Conservation (phyloP, 2,113 vertebrate genomes). For the Chaenocephalus aceratus region DNA sequence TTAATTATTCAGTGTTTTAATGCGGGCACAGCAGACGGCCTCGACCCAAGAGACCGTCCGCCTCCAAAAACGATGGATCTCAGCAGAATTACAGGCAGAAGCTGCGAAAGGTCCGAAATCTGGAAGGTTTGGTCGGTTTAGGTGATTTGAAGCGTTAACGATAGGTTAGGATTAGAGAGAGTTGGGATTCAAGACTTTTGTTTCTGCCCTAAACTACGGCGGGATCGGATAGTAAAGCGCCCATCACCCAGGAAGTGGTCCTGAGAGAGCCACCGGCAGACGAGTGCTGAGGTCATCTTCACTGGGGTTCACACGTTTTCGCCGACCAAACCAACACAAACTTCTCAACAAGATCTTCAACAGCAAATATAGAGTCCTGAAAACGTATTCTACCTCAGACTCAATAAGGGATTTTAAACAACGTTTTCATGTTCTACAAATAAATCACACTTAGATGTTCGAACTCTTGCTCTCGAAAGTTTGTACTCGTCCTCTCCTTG, state of each 20-base stretch:
- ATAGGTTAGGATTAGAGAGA: neutral
- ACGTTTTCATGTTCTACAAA: neutral
- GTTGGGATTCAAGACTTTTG: neutral
- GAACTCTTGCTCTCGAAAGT: neutral
- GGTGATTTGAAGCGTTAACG: neutral
- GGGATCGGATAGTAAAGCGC: constrained; percentile 26
- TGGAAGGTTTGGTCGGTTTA: neutral
- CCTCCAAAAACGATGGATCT: constrained; percentile 14
- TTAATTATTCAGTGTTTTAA: constrained; percentile 52
- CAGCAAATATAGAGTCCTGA: neutral
- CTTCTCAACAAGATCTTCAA: constrained; percentile 1
- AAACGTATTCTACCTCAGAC: neutral
- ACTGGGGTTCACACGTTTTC: constrained; percentile 45
- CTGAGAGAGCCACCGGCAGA: constrained; percentile 70
- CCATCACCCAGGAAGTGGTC: constrained; percentile 72
- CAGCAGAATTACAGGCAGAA: constrained; percentile 26
- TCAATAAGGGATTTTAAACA: neutral
- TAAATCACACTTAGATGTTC: neutral
- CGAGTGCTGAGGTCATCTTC: constrained; percentile 63
- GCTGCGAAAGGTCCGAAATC: neutral
- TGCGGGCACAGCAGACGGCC: constrained; percentile 47
- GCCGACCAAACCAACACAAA: constrained; percentile 1
- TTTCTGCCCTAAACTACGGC: neutral
- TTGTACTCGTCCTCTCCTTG: neutral
- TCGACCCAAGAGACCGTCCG: constrained; percentile 42